Percentiles rank a stretch among this genome's conserved stretches.
phyloP scores from a whole-genome alignment of 2,888 invertebrate species.

The Pseudococcus longispinus region DNA sequence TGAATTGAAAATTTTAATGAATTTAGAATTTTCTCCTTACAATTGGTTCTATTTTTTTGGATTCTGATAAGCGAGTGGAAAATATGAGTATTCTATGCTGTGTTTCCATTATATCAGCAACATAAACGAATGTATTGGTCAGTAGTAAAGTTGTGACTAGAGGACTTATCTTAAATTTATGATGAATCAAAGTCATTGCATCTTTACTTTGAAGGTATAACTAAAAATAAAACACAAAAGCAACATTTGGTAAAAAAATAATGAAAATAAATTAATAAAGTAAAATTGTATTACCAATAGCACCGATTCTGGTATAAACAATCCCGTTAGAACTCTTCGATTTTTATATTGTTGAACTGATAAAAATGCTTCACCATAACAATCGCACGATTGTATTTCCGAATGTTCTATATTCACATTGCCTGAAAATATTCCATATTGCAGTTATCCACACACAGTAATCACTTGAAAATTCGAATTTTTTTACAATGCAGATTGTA shows the following conservation, averaged over 20 bases:
- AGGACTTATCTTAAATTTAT: constrained; percentile 48
- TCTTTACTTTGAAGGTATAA: constrained; percentile 47
- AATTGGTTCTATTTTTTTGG: constrained; percentile 41
- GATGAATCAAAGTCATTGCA: constrained; percentile 20
- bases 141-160: constrained; percentile 48
- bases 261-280: background rate
- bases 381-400: constrained; percentile 46
- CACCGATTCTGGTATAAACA: constrained; percentile 48
- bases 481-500: background rate
- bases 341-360: constrained; percentile 47
- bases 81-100: constrained; percentile 48
- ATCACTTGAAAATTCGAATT: background rate
- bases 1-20: background rate
- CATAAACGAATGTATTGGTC: constrained; percentile 49
- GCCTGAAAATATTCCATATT: background rate
- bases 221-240: background rate
- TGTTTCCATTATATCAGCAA: constrained; percentile 49
- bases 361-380: constrained; percentile 52
- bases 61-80: constrained; percentile 47
- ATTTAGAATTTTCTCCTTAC: constrained; percentile 17
- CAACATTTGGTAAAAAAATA: background rate
- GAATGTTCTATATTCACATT: constrained; percentile 3
- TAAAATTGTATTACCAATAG: constrained; percentile 13
- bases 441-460: too few species aligned
- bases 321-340: constrained; percentile 18